These are phyloP conservation scores for Ditula angustiorana DNA, from an alignment of 2,888 invertebrate genomes.

Conservation along the genomic window DNA sequence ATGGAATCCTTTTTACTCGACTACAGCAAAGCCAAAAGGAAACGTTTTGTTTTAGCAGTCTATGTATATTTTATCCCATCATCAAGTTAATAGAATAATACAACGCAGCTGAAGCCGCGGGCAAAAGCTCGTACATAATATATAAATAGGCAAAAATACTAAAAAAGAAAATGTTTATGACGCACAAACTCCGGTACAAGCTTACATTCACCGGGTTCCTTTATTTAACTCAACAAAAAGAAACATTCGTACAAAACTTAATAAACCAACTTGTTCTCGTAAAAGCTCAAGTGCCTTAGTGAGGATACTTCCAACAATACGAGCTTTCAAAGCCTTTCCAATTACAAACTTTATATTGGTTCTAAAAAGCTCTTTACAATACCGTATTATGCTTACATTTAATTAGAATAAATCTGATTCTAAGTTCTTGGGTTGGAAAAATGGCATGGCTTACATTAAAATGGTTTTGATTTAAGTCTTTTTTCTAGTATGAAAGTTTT, in stretches of 20 bases:
- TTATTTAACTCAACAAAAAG: constrained; percentile 5
- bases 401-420: constrained; percentile 20
- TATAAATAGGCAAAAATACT: too few relatives aligned
- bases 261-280: constrained; percentile 4
- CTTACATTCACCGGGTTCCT: neutral
- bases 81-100: too few relatives aligned
- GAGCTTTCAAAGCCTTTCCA: constrained; percentile 21
- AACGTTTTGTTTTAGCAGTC: too few relatives aligned
- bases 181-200: neutral
- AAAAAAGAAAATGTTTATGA: neutral
- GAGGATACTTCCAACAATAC: constrained; percentile 8
- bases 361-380: constrained; percentile 19
- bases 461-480: neutral
- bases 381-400: constrained; percentile 17
- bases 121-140: too few relatives aligned
- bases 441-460: neutral
- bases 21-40: too few relatives aligned
- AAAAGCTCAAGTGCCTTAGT: constrained; percentile 9
- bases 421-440: neutral
- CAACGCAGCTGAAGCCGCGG: too few relatives aligned
- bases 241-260: neutral
- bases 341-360: constrained; percentile 28
- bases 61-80: too few relatives aligned
- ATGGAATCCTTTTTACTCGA: too few relatives aligned
- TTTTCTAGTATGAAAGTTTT: neutral